Evolutionary conservation across 2,797 vertebrate species (phyloP).

Genomic region (Sebastes nivosus): DNA sequence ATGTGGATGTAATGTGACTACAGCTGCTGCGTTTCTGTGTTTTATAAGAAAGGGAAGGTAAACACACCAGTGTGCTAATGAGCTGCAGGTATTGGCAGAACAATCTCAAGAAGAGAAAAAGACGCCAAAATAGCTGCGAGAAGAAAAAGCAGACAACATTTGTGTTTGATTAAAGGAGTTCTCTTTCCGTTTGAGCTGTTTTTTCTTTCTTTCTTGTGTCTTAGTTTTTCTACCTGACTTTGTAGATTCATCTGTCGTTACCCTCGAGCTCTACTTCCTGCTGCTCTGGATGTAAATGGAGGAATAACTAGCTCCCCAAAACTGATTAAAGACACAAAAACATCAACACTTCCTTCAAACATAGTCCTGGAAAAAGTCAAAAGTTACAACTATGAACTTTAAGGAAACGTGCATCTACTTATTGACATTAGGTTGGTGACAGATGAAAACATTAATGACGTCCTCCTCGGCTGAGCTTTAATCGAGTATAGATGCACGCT

Average conservation of each 20-base stretch:
- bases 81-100: slow-evolving; percentile 8
- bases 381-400: no score
- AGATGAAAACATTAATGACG: no score
- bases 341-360: neutral
- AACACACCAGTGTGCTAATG: slow-evolving; percentile 11
- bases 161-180: neutral
- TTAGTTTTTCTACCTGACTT: neutral
- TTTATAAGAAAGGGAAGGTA: neutral
- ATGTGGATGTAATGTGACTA: neutral
- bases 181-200: neutral
- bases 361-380: no score
- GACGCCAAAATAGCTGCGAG: neutral
- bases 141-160: neutral
- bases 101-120: neutral
- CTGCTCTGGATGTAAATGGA: neutral
- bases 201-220: neutral
- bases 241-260: neutral
- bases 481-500: no score
- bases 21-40: neutral
- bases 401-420: no score
- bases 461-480: no score
- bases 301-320: neutral
- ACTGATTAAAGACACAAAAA: neutral
- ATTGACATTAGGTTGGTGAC: no score
- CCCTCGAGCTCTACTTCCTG: neutral